A percentile compares a stretch with the other conserved stretches of the same genome.
phyloP scores from a whole-genome alignment of 2,797 vertebrate species.

The Melopsittacus undulatus region DNA sequence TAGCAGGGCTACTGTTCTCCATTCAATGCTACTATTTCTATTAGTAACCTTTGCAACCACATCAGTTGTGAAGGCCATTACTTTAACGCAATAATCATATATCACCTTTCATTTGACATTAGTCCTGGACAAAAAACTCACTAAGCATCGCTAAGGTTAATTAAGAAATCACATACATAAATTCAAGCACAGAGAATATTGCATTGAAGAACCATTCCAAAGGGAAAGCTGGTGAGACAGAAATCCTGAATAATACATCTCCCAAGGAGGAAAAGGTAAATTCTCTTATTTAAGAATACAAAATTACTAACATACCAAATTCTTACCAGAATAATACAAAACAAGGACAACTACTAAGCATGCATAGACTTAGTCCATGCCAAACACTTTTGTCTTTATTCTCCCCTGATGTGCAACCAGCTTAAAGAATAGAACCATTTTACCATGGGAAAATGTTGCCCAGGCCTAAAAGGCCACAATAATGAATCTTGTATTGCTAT shows the following conservation, averaged over 20 bases:
- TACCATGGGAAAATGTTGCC: background rate
- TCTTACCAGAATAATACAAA: background rate
- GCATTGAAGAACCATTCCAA: background rate
- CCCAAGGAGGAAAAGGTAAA: background rate
- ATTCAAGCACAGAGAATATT: background rate
- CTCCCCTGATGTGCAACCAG: background rate
- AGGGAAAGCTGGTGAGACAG: background rate
- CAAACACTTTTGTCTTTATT: background rate
- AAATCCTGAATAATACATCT: background rate
- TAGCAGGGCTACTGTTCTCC: background rate
- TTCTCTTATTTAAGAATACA: background rate
- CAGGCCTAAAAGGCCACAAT: background rate
- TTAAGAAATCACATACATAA: conserved; percentile 15
- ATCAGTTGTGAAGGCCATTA: background rate
- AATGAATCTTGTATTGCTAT: background rate
- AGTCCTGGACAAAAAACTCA: background rate
- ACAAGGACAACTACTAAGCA: background rate
- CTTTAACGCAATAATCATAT: background rate
- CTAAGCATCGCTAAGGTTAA: background rate
- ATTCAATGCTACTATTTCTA: background rate
- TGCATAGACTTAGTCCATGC: background rate
- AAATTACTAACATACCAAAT: background rate
- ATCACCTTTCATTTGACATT: background rate
- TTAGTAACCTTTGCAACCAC: conserved; percentile 15
- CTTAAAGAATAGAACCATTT: background rate